Percentiles rank a stretch among this genome's conserved stretches.
Conservation (phyloP, 2,888 invertebrate species). For the Hirtodrosophila confusa region DNA sequence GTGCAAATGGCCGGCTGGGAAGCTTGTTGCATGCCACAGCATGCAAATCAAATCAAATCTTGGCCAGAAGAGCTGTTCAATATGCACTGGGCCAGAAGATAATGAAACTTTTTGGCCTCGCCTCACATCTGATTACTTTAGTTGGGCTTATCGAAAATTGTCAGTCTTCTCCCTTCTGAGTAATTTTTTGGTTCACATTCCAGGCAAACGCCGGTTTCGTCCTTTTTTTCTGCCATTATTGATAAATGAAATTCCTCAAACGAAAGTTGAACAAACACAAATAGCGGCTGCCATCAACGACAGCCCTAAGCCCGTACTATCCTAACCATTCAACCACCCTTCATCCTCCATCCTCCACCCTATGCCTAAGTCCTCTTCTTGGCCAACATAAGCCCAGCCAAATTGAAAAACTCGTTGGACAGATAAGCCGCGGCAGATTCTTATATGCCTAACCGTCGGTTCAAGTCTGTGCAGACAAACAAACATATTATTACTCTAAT, state of each 20-base stretch:
- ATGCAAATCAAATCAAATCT: constrained; percentile 34
- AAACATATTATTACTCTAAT: constrained; percentile 15
- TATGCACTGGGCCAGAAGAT: constrained; percentile 35
- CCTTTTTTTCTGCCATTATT: constrained; percentile 41
- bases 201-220: constrained; percentile 4
- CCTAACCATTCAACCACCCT: neutral
- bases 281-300: constrained; percentile 17
- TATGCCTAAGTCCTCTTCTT: constrained; percentile 2
- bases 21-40: constrained; percentile 36
- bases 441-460: constrained; percentile 34
- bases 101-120: constrained; percentile 11
- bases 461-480: constrained; percentile 2
- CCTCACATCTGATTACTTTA: constrained; percentile 15
- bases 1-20: constrained; percentile 7
- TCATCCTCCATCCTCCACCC: neutral
- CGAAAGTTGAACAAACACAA: constrained; percentile 35
- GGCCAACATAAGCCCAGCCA: constrained; percentile 40
- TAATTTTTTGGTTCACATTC: constrained; percentile 17
- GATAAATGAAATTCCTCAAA: constrained; percentile 71
- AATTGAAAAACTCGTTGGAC: constrained; percentile 52
- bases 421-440: constrained; percentile 50
- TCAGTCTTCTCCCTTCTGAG: neutral
- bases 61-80: constrained; percentile 27
- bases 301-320: neutral
- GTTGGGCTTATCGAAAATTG: neutral